phyloP scores from a whole-genome alignment of 37 sponge, comb jelly and placozoan species.

The Oopsacas minuta region DNA sequence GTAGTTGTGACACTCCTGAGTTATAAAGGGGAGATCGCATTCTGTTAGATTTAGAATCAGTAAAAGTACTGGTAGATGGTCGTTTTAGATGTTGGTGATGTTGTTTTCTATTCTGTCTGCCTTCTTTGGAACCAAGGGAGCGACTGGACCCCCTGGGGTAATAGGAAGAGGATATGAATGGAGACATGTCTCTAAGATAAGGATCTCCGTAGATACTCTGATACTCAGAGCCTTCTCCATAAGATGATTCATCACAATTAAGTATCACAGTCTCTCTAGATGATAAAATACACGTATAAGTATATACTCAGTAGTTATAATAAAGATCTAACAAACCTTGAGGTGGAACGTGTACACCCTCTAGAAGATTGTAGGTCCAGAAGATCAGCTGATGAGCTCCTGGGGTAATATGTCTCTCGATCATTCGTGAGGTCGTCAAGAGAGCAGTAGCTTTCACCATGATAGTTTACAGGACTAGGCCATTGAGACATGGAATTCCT shows the following conservation, averaged over 20 bases:
- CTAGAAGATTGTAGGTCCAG: background rate
- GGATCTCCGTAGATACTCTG: background rate
- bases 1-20: background rate
- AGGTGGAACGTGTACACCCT: background rate
- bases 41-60: background rate
- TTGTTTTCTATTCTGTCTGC: background rate
- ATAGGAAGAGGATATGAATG: background rate
- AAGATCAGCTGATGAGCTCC: background rate
- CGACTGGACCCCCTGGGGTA: background rate
- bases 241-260: background rate
- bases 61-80: background rate
- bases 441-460: background rate
- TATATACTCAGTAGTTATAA: background rate
- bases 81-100: background rate
- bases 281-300: no score
- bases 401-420: no score
- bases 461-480: background rate
- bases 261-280: background rate
- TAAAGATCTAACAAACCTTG: background rate
- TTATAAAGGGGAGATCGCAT: background rate
- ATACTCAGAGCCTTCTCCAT: background rate
- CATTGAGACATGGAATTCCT: background rate
- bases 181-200: background rate
- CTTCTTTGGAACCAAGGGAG: background rate
- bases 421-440: background rate